Percentiles rank a stretch among this genome's conserved stretches.
Conservation (phyloP, 2,888 invertebrate species). For the Lamproptera curius region DNA sequence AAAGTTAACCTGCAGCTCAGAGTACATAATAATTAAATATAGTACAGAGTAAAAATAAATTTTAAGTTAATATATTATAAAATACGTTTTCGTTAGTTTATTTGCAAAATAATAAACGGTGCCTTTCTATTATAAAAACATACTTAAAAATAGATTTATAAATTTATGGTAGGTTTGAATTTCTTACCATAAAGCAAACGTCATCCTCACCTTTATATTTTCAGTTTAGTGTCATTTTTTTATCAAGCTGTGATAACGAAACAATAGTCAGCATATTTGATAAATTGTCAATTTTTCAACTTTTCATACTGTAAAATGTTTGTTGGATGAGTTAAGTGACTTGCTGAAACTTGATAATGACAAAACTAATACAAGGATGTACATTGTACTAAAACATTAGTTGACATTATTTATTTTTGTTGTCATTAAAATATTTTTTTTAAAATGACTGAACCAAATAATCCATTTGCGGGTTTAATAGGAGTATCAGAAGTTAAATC, state of each 20-base stretch:
- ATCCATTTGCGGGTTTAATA: slow-evolving; percentile 65
- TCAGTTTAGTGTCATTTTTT: slow-evolving; percentile 23
- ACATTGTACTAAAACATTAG: slow-evolving; percentile 21
- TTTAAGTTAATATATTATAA: too few species aligned
- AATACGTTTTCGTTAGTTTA: too few species aligned
- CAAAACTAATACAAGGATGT: slow-evolving; percentile 22
- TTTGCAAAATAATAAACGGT: too few species aligned
- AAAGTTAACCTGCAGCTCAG: too few species aligned
- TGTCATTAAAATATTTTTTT: slow-evolving; percentile 21
- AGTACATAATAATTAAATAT: too few species aligned
- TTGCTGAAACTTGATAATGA: slow-evolving; percentile 5
- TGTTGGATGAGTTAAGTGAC: slow-evolving; percentile 8
- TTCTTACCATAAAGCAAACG: slow-evolving; percentile 15
- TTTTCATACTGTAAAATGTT: slow-evolving; percentile 6
- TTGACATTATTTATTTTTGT: slow-evolving; percentile 26
- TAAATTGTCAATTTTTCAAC: slow-evolving; percentile 19
- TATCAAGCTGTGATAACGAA: slow-evolving; percentile 31
- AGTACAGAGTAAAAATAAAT: too few species aligned
- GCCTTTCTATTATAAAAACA: too few species aligned
- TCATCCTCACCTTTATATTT: slow-evolving; percentile 8
- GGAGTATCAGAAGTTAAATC: slow-evolving; percentile 47
- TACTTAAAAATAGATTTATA: too few species aligned
- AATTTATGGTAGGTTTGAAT: neutral
- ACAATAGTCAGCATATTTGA: slow-evolving; percentile 28
- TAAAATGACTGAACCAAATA: slow-evolving; percentile 63